Conservation (phyloP, 1,140 invertebrate genomes). For the Aphaenogaster floridana region DNA sequence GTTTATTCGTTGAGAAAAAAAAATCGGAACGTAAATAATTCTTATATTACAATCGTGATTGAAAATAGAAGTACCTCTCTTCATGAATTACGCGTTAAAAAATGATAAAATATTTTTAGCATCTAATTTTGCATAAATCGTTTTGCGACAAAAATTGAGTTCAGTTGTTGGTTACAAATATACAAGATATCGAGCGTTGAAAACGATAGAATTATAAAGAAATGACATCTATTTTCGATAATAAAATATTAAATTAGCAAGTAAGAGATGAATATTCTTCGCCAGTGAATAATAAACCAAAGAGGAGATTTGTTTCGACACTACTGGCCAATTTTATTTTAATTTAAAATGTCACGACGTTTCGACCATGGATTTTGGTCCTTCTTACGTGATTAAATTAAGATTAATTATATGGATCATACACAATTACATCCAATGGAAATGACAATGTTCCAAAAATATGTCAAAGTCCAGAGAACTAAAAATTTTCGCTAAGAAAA, state of each 20-base stretch:
- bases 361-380: no score
- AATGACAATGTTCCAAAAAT: no score
- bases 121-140: neutral
- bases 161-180: neutral
- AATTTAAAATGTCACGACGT: no score
- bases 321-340: no score
- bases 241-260: neutral
- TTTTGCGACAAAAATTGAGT: neutral
- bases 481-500: neutral
- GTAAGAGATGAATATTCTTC: no score
- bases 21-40: conserved; percentile 6
- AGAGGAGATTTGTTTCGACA: no score
- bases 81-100: neutral
- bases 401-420: no score
- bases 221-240: neutral
- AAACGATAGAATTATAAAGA: neutral
- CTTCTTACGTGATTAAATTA: no score
- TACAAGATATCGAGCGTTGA: neutral
- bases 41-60: neutral
- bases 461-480: no score
- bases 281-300: no score
- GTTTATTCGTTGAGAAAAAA: neutral
- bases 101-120: neutral
- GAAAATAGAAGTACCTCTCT: neutral
- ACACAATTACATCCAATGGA: no score